phyloP scores from a whole-genome alignment of 1,140 invertebrate genomes.

The Epicauta chinensis region DNA sequence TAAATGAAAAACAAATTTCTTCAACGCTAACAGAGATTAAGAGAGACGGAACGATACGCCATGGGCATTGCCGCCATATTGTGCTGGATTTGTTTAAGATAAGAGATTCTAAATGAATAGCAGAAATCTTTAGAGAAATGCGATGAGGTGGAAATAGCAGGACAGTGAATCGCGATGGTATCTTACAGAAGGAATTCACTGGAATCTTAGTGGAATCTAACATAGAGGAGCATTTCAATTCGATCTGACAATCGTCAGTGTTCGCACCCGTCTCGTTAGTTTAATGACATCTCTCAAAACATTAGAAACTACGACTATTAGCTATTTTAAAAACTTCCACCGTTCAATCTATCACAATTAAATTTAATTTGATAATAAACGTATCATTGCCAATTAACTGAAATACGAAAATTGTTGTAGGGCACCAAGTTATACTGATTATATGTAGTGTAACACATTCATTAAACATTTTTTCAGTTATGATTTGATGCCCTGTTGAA shows the following conservation, averaged over 20 bases:
- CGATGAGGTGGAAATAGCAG: constrained; percentile 23
- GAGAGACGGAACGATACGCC: constrained; percentile 4
- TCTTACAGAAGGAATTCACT: constrained; percentile 16
- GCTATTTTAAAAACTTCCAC: constrained; percentile 6
- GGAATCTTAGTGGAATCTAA: constrained; percentile 21
- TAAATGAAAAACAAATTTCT: constrained; percentile 14
- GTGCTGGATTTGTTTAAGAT: constrained; percentile 19
- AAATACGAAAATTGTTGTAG: too few relatives aligned
- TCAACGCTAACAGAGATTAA: constrained; percentile 7
- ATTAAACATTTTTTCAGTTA: too few relatives aligned
- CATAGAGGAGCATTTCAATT: constrained; percentile 22
- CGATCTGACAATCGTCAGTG: constrained; percentile 14
- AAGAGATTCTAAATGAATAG: constrained; percentile 23
- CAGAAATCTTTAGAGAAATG: constrained; percentile 24
- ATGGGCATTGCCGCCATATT: constrained; percentile 9
- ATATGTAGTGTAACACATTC: too few relatives aligned
- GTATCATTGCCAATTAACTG: too few relatives aligned
- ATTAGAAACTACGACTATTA: constrained; percentile 16
- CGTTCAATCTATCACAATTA: background rate
- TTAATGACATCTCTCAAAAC: constrained; percentile 15
- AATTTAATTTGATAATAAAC: too few relatives aligned
- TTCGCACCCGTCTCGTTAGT: constrained; percentile 20
- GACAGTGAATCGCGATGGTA: constrained; percentile 24
- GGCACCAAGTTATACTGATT: too few relatives aligned
- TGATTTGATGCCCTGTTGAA: too few relatives aligned